phyloP scores from a whole-genome alignment of 2,888 invertebrate genomes.

The Caenorhabditis zanzibari region DNA sequence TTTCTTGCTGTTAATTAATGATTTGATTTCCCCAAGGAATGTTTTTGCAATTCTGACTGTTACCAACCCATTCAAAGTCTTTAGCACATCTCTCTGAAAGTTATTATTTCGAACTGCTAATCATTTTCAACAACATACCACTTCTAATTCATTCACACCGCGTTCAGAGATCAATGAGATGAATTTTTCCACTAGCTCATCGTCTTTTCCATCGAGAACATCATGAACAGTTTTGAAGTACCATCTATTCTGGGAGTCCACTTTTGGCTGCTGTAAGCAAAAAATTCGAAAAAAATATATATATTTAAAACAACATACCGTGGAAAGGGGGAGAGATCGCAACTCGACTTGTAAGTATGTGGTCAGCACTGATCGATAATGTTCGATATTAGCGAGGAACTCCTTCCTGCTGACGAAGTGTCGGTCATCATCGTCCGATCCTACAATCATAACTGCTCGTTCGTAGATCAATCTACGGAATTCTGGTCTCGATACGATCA shows the following conservation, averaged over 20 bases:
- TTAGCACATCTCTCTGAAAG: constrained; percentile 19
- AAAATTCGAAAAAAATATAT: background rate
- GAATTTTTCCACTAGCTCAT: background rate
- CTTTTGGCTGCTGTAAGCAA: constrained; percentile 38
- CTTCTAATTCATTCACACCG: background rate
- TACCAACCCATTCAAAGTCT: constrained; percentile 7
- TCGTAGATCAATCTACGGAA: constrained; percentile 59
- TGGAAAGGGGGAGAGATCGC: constrained; percentile 22
- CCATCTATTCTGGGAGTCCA: constrained; percentile 27
- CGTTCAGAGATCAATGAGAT: constrained; percentile 17
- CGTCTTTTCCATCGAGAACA: background rate
- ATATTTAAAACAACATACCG: background rate
- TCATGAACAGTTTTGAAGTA: constrained; percentile 30
- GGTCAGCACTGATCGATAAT: constrained; percentile 27
- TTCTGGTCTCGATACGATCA: constrained; percentile 41
- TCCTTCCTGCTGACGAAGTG: background rate
- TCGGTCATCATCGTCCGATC: background rate
- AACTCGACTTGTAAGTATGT: constrained; percentile 27
- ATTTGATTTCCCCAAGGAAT: constrained; percentile 16
- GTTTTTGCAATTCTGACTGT: background rate
- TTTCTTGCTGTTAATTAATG: constrained; percentile 18
- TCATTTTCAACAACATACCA: constrained; percentile 1
- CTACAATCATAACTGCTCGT: background rate
- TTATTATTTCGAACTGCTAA: background rate
- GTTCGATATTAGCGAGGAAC: constrained; percentile 33